Evolutionary conservation across 2,797 vertebrate species (phyloP).

Genomic region (Urosaurus nigricauda): DNA sequence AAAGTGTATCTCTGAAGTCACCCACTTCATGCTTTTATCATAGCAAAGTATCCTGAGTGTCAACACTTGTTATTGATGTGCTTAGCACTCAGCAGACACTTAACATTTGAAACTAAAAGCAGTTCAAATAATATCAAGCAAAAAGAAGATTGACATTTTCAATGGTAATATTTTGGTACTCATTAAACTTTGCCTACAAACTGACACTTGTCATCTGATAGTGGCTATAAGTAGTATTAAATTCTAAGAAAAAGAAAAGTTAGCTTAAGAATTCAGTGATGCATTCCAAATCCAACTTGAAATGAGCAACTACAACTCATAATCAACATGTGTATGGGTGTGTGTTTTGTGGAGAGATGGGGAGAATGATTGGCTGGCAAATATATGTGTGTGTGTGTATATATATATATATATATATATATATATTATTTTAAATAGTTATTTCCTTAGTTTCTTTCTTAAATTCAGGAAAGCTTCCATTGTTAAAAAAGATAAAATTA

Average conservation of each 20-base stretch:
- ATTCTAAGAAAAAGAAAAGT: neutral
- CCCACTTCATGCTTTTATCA: neutral
- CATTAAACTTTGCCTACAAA: conserved; percentile 25
- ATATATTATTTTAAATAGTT: too few relatives aligned
- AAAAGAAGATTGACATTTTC: conserved; percentile 27
- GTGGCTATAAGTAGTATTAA: conserved; percentile 11
- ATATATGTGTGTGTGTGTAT: too few relatives aligned
- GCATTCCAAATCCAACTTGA: neutral
- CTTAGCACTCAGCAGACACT: conserved; percentile 19
- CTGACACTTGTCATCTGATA: conserved; percentile 13
- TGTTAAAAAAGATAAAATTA: neutral
- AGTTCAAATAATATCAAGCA: conserved; percentile 23
- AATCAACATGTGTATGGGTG: neutral
- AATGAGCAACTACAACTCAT: neutral
- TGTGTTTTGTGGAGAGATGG: too few relatives aligned
- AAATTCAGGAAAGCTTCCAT: neutral
- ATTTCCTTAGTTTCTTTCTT: neutral
- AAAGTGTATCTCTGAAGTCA: neutral
- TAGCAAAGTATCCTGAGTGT: neutral
- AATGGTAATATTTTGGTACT: conserved; percentile 26
- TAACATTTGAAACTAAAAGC: conserved; percentile 34
- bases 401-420: too few relatives aligned
- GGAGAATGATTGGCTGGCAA: neutral
- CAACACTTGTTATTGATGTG: conserved; percentile 26
- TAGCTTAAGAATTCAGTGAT: neutral